These are phyloP conservation scores for Antrozous pallidus DNA, from an alignment of 2,797 vertebrate genomes.

Conservation along the genomic window DNA sequence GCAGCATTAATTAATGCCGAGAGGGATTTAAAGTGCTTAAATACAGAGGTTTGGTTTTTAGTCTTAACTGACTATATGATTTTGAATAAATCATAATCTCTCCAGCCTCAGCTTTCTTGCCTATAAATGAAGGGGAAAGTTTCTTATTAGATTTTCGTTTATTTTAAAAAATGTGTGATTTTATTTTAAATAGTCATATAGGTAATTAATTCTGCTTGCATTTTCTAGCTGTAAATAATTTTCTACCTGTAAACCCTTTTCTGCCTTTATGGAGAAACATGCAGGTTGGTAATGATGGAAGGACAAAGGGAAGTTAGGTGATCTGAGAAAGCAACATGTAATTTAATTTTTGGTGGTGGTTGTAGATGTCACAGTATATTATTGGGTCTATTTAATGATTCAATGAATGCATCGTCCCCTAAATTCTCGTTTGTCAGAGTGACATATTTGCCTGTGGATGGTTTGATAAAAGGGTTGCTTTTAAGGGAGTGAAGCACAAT, in stretches of 20 bases:
- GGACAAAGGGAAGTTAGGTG: background rate
- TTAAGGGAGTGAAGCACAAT: conserved; percentile 13
- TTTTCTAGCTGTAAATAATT: conserved; percentile 31
- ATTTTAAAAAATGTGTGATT: conserved; percentile 19
- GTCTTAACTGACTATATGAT: background rate
- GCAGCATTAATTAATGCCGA: conserved; percentile 47
- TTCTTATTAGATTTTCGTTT: conserved; percentile 14
- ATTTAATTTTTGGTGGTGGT: conserved; percentile 1
- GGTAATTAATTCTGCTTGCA: background rate
- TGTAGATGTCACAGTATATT: conserved; percentile 43
- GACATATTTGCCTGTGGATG: background rate
- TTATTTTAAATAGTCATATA: background rate
- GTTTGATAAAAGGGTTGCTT: conserved; percentile 52
- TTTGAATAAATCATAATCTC: conserved; percentile 47
- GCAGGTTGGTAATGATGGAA: background rate
- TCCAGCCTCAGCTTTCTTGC: conserved; percentile 32
- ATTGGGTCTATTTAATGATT: conserved; percentile 46
- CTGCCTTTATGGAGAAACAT: background rate
- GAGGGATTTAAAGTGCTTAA: conserved; percentile 49
- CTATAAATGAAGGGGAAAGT: background rate
- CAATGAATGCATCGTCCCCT: background rate
- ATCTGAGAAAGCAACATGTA: background rate
- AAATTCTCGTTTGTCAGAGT: conserved; percentile 29
- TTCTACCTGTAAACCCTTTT: background rate
- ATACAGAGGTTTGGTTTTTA: conserved; percentile 45